Base-by-base conservation (phyloP, 2,797 vertebrate species). In the Psittacula derbiana region DNA sequence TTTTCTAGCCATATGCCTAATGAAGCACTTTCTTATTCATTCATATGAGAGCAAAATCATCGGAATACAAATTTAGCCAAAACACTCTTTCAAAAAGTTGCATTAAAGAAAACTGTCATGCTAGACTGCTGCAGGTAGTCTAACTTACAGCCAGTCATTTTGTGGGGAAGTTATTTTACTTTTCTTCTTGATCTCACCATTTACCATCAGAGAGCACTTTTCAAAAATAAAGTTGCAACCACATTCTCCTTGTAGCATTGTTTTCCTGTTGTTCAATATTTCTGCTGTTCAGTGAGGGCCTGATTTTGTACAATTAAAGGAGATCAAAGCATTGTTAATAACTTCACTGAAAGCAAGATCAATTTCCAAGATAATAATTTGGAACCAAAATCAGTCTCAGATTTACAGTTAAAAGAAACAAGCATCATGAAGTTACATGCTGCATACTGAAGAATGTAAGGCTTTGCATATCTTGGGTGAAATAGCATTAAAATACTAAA, bases 311-410 rank as follows among this genome's bases (percentile, higher is more conserved):
- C 40, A 38, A 7, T 15, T 80, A 78, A 79, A 86, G 61, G 14
- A 75, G 57, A 86, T 43, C 28, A 71, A n/a, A 83, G 28, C 40
- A 41, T 24, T 80, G 31, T 16, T 75, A 44, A 62, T 70, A 62
- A 66, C 76, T 92, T 93, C 67, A 85, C 40, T 47, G 65, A 46
- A 80, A 71, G n/a, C 30, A 40, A 67, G 73, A 64, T 93, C 72
- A 55, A 30, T 74, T 78, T 75, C 66, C 65, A 66, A 91, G 79
- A 11, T 17, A 57, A 14, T 53, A 28, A 82, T 60, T 76, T 53
- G 71, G 66, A 90, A 58, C 4, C 7, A 69, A 88, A 83, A 71
- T 49, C n/a, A 67, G 75, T 36, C 66, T 76, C 50, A 70, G 15
- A n/a, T 62, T 79, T 33, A 41, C 38, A 14, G 30, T 19, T 25